These are phyloP conservation scores for Ciconia maguari DNA, from an alignment of 2,113 vertebrate species.

Conservation along the genomic window DNA sequence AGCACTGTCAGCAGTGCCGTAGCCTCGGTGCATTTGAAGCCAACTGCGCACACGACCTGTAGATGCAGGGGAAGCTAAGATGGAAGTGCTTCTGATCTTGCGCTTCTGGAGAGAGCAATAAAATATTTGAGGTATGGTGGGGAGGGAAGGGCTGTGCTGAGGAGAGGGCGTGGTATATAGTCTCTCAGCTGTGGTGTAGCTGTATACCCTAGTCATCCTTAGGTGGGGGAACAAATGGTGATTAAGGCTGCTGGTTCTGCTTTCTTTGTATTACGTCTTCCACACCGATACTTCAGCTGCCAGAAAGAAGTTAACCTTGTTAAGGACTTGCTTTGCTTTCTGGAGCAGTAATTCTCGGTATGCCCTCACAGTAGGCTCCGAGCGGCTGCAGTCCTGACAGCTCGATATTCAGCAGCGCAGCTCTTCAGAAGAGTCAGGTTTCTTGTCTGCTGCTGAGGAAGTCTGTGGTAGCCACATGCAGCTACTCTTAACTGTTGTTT, in stretches of 20 bases:
- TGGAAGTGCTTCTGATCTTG: neutral
- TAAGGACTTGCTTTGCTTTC: neutral
- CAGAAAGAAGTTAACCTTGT: neutral
- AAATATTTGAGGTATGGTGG: conserved; percentile 30
- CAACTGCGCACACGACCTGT: accelerated
- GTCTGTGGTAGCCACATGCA: neutral
- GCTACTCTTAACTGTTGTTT: neutral
- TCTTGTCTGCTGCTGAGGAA: conserved; percentile 3
- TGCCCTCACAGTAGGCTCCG: neutral
- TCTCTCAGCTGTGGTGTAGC: neutral
- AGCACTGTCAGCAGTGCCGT: neutral
- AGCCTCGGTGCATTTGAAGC: neutral
- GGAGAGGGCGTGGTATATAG: neutral
- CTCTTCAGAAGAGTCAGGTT: neutral
- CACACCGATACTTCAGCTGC: neutral
- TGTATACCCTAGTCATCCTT: neutral
- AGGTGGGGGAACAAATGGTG: conserved; percentile 7
- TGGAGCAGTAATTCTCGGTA: neutral
- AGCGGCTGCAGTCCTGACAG: neutral
- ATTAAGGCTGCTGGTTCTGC: neutral
- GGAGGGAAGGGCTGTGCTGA: neutral
- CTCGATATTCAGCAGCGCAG: neutral
- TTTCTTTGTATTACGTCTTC: neutral
- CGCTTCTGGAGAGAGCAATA: neutral
- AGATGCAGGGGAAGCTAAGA: neutral